Evolutionary conservation across 2,113 vertebrate species (phyloP).

Genomic region (Amazona guildingii): DNA sequence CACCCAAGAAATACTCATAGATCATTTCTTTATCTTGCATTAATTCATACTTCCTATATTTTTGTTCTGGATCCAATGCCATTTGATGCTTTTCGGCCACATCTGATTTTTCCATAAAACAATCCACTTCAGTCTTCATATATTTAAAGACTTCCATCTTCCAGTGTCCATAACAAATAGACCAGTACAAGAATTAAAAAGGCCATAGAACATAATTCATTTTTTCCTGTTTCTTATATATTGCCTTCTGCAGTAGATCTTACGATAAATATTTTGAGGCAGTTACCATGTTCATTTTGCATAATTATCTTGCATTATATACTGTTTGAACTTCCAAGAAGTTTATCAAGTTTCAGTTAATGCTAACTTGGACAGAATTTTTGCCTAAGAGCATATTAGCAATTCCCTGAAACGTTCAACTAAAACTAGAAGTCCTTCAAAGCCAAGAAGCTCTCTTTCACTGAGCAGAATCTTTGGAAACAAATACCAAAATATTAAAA

Average conservation of each 20-base stretch:
- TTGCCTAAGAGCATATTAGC: background rate
- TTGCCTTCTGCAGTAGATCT: background rate
- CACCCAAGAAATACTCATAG: background rate
- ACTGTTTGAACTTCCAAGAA: background rate
- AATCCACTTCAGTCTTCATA: background rate
- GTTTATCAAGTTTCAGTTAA: background rate
- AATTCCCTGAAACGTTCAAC: background rate
- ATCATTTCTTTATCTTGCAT: background rate
- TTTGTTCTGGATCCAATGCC: background rate
- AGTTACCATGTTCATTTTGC: background rate
- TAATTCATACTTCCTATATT: background rate
- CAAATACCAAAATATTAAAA: background rate
- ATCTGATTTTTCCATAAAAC: background rate
- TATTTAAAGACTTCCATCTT: background rate
- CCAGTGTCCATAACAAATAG: background rate
- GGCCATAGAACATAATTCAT: background rate
- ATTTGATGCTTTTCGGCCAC: background rate
- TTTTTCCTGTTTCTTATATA: background rate
- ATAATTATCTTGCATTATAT: background rate
- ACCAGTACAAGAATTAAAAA: background rate
- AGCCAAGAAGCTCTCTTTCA: background rate
- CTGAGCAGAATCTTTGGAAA: background rate
- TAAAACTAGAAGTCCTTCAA: background rate
- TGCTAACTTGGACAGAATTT: background rate
- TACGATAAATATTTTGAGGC: background rate